A percentile compares a stretch with the other conserved stretches of the same genome.
These are phyloP conservation scores for Calyptomena viridis DNA, from an alignment of 2,113 vertebrate genomes.

Conservation along the genomic window DNA sequence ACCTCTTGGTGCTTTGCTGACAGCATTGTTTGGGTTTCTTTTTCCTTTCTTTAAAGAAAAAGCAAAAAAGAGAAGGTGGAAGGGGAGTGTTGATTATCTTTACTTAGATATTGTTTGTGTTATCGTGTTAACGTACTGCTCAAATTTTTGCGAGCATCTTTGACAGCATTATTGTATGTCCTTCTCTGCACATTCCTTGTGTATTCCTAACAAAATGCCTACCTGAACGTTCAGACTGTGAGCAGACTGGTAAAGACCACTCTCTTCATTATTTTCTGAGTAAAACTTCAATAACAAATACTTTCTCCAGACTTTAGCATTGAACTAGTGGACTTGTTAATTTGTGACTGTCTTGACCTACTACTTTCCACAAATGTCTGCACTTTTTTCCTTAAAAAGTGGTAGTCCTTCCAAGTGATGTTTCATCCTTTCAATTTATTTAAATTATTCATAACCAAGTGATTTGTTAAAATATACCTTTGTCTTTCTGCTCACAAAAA, in stretches of 20 bases:
- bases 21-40: neutral
- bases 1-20: neutral
- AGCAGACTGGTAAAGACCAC: neutral
- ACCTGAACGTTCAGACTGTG: neutral
- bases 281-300: neutral
- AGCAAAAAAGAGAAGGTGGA: neutral
- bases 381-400: neutral
- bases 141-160: neutral
- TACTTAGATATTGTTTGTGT: neutral
- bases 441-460: neutral
- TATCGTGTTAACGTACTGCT: neutral
- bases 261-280: neutral
- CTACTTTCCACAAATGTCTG: neutral
- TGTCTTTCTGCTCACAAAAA: conserved; percentile 23
- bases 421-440: neutral
- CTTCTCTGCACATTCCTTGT: neutral
- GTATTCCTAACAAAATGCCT: neutral
- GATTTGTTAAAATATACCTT: conserved; percentile 1
- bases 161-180: neutral
- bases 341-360: neutral
- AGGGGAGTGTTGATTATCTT: neutral
- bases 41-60: neutral
- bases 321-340: neutral
- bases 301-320: neutral
- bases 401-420: neutral